Evolutionary conservation across 2,797 vertebrate genomes (phyloP), one percentile per base, ranked within the genome.

Genomic region (Coregonus ussuriensis): DNA sequence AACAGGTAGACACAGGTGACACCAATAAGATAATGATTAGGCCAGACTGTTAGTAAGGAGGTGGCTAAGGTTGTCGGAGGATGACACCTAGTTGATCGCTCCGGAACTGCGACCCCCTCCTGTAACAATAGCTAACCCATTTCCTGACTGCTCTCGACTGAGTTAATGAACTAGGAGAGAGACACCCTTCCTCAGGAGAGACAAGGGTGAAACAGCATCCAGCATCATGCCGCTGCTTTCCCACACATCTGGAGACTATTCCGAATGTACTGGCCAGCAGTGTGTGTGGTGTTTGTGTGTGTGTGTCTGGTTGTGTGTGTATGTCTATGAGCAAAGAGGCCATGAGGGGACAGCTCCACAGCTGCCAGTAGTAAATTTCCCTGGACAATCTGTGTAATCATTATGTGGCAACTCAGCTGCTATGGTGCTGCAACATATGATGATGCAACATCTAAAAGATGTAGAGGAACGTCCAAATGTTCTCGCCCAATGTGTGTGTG

Each of bases 161-260:
- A 15, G 14, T 59, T 85, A 41, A 75, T 72, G 73, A 74, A 82
- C 68, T 47, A 16, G 62, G 33, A 4, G 74, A 74, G 79, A 51
- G 2, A 69, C 80, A 79, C 76, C 72, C 82, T 81, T 82, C 76
- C 90, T 87, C 81, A 74, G 66, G 86, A 87, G 81, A 80, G 59
- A 76, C 4, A 6, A 79, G 83, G 85, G 86, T 83, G 87, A 84
- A 86, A 82, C 62, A 78, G 77, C 73, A 84, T 77, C 74, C 85
- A 85, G 84, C 68, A 85, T 85, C 85, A 16, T 59, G 54, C 21
- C 3, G 21, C 21, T 63, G 7, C 59, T 25, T 84, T 85, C 76
- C 76, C 79, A 79, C 59, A 91, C 91, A 93, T 92, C 90, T 93
- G 92, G 88, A 74, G 79, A 79, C 82, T 77, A 92, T 91, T 89